Percentiles rank a stretch among this genome's conserved stretches.
Evolutionary conservation across 2,113 vertebrate species (phyloP).

Genomic region (Piaya cayana): DNA sequence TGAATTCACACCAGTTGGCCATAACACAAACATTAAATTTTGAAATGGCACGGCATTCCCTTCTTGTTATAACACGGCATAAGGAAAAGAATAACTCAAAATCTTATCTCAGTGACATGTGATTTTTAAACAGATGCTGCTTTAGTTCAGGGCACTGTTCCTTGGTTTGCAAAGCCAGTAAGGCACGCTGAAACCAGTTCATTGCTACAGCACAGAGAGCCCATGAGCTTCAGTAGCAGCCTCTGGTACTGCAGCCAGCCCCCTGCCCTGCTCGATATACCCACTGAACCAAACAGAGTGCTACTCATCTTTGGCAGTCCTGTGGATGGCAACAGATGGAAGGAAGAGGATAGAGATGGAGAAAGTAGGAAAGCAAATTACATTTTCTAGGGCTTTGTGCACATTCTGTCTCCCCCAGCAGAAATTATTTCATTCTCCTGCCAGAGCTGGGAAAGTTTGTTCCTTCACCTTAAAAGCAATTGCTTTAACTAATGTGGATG

Average conservation of each 20-base stretch:
- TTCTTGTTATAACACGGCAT: background rate
- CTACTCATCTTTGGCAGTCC: background rate
- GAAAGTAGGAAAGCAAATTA: background rate
- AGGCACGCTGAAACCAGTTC: background rate
- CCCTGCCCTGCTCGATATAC: background rate
- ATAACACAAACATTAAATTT: background rate
- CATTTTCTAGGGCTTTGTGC: background rate
- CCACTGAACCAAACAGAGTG: background rate
- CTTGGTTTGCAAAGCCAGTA: background rate
- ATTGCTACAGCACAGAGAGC: background rate
- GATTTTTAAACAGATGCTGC: background rate
- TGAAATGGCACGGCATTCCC: background rate
- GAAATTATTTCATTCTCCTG: background rate
- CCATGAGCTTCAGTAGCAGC: background rate
- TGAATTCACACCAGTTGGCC: background rate
- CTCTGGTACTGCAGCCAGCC: background rate
- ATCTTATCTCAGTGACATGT: accelerated
- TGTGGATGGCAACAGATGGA: background rate
- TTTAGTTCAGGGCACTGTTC: background rate
- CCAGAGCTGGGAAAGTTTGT: background rate
- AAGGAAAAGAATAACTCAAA: background rate
- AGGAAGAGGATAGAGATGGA: background rate
- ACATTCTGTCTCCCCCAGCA: background rate
- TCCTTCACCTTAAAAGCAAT: background rate
- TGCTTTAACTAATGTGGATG: background rate